Base-by-base conservation (phyloP, 2,113 vertebrate species). In the Pungitius pungitius region DNA sequence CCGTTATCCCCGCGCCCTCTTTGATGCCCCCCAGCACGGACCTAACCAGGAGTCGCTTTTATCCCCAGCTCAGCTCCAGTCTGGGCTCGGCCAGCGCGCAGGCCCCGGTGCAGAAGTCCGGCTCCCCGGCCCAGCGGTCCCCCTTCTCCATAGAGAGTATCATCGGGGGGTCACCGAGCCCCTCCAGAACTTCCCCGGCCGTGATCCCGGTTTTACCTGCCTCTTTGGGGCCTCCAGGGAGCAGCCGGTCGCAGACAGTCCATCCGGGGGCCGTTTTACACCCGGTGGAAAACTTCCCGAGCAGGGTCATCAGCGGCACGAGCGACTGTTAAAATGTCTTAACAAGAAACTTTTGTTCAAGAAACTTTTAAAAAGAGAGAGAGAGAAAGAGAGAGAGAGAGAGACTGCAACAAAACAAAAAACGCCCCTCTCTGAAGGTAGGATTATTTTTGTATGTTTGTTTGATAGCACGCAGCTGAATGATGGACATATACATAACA, bases 141-240 rank as follows among this genome's bases (percentile, higher is more conserved):
- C 93, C 96, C 30, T 98, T 97, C 91, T 97, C 96, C 90, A 98
- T 98, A 84, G 96, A 97, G 85, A 97, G 95, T 77, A 95, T 98
- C 88, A 96, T 97, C 77, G 96, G 96, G 1, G 93, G 94, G 60
- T 89, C 94, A 22, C 73, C 94, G 55, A 94, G 93, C 84, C 91
- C 95, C 5, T 94, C 94, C 14, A 94, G 95, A 93, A 95, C 93
- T 92, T 89, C 95, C 14, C 93, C 94, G 15, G 93, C 86, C 20
- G 70, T 85, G 47, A 90, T 94, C 24, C 94, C 95, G 6, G 92
- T 93, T 4, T 90, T 95, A 71, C 90, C 94, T 11, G 78, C 94
- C 35, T 88, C 94, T n/a, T 64, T 95, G 81, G 92, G 92, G 69
- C 89, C 91, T 59, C 81, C 94, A 39, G 88, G 74, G 56, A 74